Evolutionary conservation across 1,140 invertebrate species (phyloP).

Genomic region (Fopius arisanus): DNA sequence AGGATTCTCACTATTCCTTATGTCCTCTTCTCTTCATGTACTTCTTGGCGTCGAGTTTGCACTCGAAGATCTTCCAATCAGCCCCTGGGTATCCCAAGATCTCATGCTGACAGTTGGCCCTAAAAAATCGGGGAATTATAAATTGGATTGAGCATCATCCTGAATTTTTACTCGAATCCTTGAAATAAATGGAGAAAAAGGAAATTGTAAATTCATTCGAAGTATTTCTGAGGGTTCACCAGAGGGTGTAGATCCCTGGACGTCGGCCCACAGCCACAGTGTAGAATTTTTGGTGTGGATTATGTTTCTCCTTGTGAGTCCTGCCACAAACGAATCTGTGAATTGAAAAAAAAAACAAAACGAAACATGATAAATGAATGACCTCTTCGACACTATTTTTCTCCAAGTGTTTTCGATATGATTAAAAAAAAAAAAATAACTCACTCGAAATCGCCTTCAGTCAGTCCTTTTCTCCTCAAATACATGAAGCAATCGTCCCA

Average conservation of each 20-base stretch:
- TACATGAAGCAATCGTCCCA: neutral
- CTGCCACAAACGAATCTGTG: neutral
- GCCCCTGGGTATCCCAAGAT: neutral
- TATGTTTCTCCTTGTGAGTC: neutral
- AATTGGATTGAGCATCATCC: neutral
- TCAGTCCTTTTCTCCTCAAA: neutral
- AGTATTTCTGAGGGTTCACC: slow-evolving; percentile 23
- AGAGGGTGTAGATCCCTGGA: neutral
- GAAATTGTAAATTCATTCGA: too few relatives aligned
- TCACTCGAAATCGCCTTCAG: neutral
- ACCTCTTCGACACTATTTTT: too few relatives aligned
- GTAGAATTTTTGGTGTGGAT: neutral
- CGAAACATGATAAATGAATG: too few relatives aligned
- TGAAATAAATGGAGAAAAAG: too few relatives aligned
- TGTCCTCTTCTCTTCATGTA: neutral
- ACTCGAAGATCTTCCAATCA: neutral
- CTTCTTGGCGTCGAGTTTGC: neutral
- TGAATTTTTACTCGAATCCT: neutral
- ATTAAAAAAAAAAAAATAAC: neutral
- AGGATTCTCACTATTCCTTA: too few relatives aligned
- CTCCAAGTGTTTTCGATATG: too few relatives aligned
- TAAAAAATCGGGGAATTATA: neutral
- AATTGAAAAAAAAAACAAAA: neutral
- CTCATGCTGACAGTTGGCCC: neutral
- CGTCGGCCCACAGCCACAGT: neutral